Conservation (phyloP, 2,797 vertebrate genomes). For the Melanogrammus aeglefinus region DNA sequence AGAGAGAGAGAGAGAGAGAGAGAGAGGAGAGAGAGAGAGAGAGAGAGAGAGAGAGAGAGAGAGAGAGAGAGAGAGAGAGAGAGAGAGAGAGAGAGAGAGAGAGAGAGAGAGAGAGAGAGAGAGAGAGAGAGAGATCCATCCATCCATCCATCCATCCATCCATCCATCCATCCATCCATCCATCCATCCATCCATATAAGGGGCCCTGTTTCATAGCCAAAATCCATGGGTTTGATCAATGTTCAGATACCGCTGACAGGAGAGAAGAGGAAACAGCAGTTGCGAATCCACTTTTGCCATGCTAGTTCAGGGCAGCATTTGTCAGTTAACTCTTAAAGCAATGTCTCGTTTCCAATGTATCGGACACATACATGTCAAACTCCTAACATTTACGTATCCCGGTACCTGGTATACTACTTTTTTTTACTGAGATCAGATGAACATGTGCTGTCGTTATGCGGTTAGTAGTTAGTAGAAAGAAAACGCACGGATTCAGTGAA, state of each 20-base stretch:
- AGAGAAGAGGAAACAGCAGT: conserved; percentile 46
- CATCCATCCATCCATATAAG: conserved; percentile 37
- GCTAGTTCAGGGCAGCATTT: conserved; percentile 26
- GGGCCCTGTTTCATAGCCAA: conserved; percentile 47
- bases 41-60: too few species aligned
- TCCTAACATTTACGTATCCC: background rate
- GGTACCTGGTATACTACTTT: background rate
- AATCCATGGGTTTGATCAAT: conserved; percentile 44
- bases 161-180: too few species aligned
- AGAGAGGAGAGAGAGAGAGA: too few species aligned
- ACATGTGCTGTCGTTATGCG: background rate
- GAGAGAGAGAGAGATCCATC: too few species aligned
- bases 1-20: too few species aligned
- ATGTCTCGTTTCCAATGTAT: conserved; percentile 22
- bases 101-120: too few species aligned
- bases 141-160: too few species aligned
- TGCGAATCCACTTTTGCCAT: conserved; percentile 29
- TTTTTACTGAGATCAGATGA: background rate
- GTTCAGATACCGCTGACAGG: conserved; percentile 34
- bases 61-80: too few species aligned
- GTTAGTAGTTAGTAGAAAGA: background rate
- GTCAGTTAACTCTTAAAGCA: conserved; percentile 25
- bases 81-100: too few species aligned
- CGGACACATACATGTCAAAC: conserved; percentile 21
- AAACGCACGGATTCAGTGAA: background rate